Evolutionary conservation across 2,113 vertebrate species (phyloP).

Genomic region (Urocynchramus pylzowi): DNA sequence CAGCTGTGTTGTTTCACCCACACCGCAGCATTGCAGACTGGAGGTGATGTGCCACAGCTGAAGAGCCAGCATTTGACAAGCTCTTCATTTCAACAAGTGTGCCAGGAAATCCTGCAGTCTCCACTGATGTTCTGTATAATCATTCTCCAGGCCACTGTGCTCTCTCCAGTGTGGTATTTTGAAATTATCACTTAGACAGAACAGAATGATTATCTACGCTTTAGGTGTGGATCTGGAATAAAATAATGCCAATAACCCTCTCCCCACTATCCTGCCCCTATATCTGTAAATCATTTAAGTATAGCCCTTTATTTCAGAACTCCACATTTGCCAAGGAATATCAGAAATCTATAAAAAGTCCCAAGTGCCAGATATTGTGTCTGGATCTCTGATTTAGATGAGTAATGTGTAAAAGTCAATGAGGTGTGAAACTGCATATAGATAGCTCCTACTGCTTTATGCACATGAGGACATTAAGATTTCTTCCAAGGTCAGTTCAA

Average conservation of each 20-base stretch:
- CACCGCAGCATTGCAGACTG: background rate
- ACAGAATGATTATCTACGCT: background rate
- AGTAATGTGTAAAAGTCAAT: constrained; percentile 65
- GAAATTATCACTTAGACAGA: constrained; percentile 14
- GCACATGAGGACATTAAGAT: constrained; percentile 37
- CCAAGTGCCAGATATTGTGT: constrained; percentile 51
- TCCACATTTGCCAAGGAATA: background rate
- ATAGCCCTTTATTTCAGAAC: background rate
- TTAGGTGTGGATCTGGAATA: background rate
- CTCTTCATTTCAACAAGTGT: background rate
- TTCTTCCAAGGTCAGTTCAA: constrained; percentile 62
- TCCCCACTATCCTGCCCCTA: background rate
- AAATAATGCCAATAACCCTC: background rate
- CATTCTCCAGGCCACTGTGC: background rate
- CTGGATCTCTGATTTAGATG: constrained; percentile 44
- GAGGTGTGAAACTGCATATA: constrained; percentile 64
- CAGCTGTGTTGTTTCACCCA: background rate
- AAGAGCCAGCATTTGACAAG: constrained; percentile 21
- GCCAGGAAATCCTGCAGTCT: constrained; percentile 29
- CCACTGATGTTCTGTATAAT: background rate
- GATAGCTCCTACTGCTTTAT: constrained; percentile 46
- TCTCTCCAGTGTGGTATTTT: background rate
- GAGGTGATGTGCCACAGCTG: background rate
- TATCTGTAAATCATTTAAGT: constrained; percentile 31
- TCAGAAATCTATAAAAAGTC: constrained; percentile 22